Evolutionary conservation across 2,888 invertebrate species (phyloP), one percentile per base, ranked within the genome.

Genomic region (Orthonevra nobilis): DNA sequence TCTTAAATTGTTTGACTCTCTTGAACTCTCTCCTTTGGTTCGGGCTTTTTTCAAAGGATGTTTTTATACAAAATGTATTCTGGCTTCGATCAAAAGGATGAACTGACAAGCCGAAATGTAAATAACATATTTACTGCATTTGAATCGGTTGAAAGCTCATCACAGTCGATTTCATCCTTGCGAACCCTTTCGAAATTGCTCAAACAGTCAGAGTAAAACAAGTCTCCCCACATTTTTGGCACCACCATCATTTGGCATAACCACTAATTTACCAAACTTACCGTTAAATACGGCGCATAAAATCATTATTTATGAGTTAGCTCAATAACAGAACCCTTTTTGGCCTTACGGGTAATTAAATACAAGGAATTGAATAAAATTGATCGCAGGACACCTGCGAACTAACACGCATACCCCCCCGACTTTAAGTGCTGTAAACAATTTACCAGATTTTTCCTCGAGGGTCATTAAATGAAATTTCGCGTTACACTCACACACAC

Each of bases 321-420:
- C 32, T 34, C 19, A 44, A 30, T 34, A 46, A 30, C 50, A 30
- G 28, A 61, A 54, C 79, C 72, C 79, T 54, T 66, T 79, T 79
- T n/a, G n/a, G 66, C 66, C 73, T 34, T 14, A 9, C 15, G 61
- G 79, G 66, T 79, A 79, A 79, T 73, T 79, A 79, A 79, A 68
- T 61, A 30, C 60, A 63, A 12, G 6, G 61, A 79, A 68, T 68
- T 73, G 73, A 61, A 79, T 73, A 66, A 73, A 79, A 72, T 73
- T 73, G 50, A 79, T 68, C 66, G 14, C 34, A 68, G 66, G 61
- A 68, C 79, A 79, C 79, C 79, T 79, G 79, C 56, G 77, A 66
- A 66, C 64, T n/a, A n/a, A 17, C 10, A 23, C 15, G n/a, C 15
- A 42, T 38, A 20, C 52, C 12, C 52, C 12, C 7, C 10, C 14